A percentile compares a stretch with the other conserved stretches of the same genome.
These are phyloP conservation scores for Rhinichthys klamathensis DNA, from an alignment of 2,113 vertebrate species.

Conservation along the genomic window DNA sequence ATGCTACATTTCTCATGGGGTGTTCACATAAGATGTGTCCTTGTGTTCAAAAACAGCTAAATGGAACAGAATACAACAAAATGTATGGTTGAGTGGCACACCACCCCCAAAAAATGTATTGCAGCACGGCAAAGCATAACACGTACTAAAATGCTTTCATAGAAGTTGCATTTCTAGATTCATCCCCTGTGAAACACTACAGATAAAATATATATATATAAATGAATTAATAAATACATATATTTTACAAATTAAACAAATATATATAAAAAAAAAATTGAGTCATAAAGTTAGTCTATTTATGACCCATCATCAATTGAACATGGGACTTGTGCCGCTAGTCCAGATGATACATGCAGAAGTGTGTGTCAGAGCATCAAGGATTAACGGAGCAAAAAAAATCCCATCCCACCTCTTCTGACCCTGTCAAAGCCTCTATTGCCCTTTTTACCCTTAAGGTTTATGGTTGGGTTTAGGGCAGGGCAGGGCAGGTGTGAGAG, in stretches of 20 bases:
- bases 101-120: no score
- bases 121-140: no score
- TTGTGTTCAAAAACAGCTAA: neutral
- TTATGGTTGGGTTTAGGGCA: constrained; percentile 37
- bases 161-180: no score
- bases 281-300: neutral
- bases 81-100: no score
- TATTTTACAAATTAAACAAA: neutral
- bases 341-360: neutral
- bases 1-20: neutral
- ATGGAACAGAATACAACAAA: neutral
- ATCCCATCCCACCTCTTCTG: constrained; percentile 53
- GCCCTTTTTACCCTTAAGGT: constrained; percentile 35
- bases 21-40: neutral
- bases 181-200: no score
- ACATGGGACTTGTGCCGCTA: neutral
- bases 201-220: neutral
- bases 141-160: no score
- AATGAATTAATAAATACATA: neutral
- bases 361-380: constrained; percentile 43
- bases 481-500: constrained; percentile 53
- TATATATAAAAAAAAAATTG: neutral
- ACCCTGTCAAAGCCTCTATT: constrained; percentile 52
- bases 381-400: constrained; percentile 54
- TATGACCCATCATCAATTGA: neutral